Evolutionary conservation across 53 echinoderm and acorn worm species (phyloP).

Genomic region (Echinarachnius parma): DNA sequence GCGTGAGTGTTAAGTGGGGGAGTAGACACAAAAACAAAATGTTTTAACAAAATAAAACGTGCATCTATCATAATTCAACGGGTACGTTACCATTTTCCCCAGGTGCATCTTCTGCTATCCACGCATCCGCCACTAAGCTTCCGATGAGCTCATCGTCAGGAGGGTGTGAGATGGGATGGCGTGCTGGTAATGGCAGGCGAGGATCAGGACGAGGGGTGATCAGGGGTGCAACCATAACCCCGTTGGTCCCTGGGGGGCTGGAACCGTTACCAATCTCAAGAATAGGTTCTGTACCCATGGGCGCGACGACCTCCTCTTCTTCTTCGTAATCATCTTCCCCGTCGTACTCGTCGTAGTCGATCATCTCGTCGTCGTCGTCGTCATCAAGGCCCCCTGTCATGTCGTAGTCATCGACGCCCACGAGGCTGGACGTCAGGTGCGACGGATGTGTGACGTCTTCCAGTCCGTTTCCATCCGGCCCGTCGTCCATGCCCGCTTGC

Average conservation of each 20-base stretch:
- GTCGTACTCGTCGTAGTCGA: neutral
- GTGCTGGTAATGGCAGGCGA: neutral
- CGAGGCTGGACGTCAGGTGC: neutral
- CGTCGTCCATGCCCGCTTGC: neutral
- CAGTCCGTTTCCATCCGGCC: neutral
- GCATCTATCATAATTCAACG: no score
- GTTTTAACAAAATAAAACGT: no score
- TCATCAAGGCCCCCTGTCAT: conserved; percentile 7
- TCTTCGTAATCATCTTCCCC: conserved; percentile 22
- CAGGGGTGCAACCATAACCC: neutral
- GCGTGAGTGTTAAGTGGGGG: no score
- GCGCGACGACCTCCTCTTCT: conserved; percentile 29
- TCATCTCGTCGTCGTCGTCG: conserved; percentile 15
- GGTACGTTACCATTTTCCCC: conserved; percentile 23
- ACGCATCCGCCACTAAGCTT: conserved; percentile 25
- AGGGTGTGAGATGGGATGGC: conserved; percentile 17
- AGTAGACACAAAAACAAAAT: no score
- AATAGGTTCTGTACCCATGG: conserved; percentile 33
- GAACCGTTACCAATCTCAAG: neutral
- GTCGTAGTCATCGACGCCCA: neutral
- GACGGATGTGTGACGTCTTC: neutral
- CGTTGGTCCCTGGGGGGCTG: neutral
- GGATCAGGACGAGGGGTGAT: neutral
- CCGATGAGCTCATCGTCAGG: conserved; percentile 30
- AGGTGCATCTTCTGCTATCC: conserved; percentile 32